Conservation (phyloP, 2,113 vertebrate genomes). For the Sciurus niger region DNA sequence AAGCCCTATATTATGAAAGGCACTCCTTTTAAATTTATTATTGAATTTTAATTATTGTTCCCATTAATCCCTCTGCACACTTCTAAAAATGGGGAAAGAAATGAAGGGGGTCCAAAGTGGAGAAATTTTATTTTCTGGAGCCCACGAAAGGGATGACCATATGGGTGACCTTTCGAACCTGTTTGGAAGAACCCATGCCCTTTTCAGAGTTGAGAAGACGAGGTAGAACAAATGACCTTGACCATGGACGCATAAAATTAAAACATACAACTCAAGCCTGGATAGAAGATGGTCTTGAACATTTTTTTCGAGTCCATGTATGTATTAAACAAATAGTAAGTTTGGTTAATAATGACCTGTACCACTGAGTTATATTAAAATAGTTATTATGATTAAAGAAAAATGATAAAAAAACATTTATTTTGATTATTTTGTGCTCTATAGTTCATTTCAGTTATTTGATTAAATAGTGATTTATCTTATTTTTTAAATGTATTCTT, state of each 20-base stretch:
- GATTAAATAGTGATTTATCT: neutral
- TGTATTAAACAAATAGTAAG: neutral
- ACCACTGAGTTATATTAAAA: neutral
- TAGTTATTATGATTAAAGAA: neutral
- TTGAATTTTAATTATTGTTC: neutral
- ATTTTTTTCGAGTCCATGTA: neutral
- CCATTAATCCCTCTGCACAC: neutral
- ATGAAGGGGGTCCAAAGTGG: neutral
- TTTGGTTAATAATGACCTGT: neutral
- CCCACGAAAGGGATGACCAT: neutral
- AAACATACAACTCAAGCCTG: neutral
- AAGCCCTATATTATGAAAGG: neutral
- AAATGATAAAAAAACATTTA: constrained; percentile 4
- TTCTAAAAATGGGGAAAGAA: neutral
- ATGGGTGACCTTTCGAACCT: neutral
- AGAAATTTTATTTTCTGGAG: neutral
- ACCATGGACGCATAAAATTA: neutral
- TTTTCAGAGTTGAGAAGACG: constrained; percentile 31
- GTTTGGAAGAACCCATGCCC: neutral
- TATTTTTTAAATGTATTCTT: too few species aligned
- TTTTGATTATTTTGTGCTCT: neutral
- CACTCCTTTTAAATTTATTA: neutral
- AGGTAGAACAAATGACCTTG: neutral
- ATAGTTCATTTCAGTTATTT: constrained; percentile 40
- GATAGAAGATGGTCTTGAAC: neutral